These are phyloP conservation scores for Rutpela maculata DNA, from an alignment of 2,888 invertebrate genomes.

Conservation along the genomic window DNA sequence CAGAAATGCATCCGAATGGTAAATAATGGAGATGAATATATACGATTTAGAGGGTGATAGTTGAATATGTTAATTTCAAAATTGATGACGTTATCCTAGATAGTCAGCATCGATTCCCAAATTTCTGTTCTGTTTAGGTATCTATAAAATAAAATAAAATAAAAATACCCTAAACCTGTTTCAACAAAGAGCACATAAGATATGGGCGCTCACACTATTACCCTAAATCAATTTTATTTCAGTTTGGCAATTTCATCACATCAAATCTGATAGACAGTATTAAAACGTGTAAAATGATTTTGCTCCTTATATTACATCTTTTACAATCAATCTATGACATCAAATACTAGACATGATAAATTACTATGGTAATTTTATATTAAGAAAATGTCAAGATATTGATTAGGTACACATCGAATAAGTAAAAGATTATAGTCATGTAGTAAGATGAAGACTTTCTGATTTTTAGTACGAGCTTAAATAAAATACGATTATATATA, in stretches of 20 bases:
- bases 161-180: no score
- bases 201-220: no score
- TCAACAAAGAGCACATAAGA: no score
- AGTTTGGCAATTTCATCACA: background rate
- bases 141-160: no score
- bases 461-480: background rate
- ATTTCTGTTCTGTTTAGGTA: no score
- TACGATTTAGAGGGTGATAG: no score
- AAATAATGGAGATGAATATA: no score
- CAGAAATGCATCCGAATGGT: no score
- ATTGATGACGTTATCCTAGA: no score
- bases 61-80: no score
- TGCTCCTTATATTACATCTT: background rate
- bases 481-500: no score
- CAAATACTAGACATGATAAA: constrained; percentile 1
- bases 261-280: background rate
- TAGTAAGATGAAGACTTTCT: background rate
- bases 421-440: background rate
- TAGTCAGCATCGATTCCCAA: no score
- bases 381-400: background rate
- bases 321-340: background rate
- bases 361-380: background rate
- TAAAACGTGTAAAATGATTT: background rate
- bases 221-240: background rate
- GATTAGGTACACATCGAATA: background rate